Evolutionary conservation across 2,888 invertebrate genomes (phyloP).

Genomic region (Thecophora atra): DNA sequence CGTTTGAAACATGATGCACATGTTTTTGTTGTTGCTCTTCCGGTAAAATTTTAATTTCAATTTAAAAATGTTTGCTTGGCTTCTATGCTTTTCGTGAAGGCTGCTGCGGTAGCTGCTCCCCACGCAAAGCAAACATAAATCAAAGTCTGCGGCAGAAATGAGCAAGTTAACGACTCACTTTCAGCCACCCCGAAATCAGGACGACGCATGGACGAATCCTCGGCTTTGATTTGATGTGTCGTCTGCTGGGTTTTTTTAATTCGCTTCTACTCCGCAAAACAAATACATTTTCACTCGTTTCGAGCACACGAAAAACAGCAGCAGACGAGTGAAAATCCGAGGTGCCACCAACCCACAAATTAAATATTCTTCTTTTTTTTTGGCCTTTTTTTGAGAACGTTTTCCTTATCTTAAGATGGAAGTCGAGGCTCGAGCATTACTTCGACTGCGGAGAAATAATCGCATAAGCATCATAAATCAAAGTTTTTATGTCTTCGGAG

Average conservation of each 20-base stretch:
- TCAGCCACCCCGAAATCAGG: constrained; percentile 15
- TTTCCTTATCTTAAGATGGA: constrained; percentile 3
- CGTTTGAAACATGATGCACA: background rate
- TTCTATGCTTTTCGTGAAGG: background rate
- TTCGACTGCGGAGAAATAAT: constrained; percentile 38
- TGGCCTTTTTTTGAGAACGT: background rate
- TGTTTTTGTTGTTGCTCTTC: background rate
- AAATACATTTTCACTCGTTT: constrained; percentile 17
- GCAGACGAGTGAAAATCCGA: constrained; percentile 43
- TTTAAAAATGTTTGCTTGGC: constrained; percentile 33
- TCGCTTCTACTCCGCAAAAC: background rate
- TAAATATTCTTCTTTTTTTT: constrained; percentile 31
- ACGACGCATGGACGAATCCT: background rate
- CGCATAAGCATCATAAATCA: constrained; percentile 47
- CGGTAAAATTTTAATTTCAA: constrained; percentile 36
- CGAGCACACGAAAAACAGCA: constrained; percentile 18
- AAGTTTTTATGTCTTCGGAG: constrained; percentile 2
- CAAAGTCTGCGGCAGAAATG: constrained; percentile 61
- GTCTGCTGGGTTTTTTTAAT: constrained; percentile 13
- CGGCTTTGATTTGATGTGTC: background rate
- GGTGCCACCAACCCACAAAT: constrained; percentile 43
- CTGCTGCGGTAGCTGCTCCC: constrained; percentile 11
- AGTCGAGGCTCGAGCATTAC: constrained; percentile 31
- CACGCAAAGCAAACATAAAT: constrained; percentile 60
- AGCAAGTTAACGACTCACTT: constrained; percentile 41